Conservation (phyloP, 2,113 vertebrate species). For the Toxotes jaculatrix region DNA sequence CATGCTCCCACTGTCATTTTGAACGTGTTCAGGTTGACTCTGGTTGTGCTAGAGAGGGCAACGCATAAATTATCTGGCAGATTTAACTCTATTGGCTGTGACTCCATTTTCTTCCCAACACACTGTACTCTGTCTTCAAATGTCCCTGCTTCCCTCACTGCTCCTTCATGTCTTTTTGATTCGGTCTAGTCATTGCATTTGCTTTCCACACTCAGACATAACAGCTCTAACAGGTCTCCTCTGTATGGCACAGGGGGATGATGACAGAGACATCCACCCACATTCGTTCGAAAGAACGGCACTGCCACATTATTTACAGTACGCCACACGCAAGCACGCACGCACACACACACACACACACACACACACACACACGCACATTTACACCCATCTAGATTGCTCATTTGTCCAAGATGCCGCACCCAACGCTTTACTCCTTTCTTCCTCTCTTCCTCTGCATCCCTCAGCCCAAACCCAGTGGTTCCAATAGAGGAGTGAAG, state of each 20-base stretch:
- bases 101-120: slow-evolving; percentile 12
- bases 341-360: slow-evolving; percentile 34
- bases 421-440: slow-evolving; percentile 31
- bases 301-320: slow-evolving; percentile 62
- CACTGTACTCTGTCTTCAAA: background rate
- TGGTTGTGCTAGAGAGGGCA: background rate
- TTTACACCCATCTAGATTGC: slow-evolving; percentile 37
- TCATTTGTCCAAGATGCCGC: slow-evolving; percentile 52
- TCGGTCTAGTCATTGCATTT: slow-evolving; percentile 26
- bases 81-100: slow-evolving; percentile 3
- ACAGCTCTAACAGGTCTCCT: slow-evolving; percentile 50
- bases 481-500: slow-evolving; percentile 72
- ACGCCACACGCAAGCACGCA: slow-evolving; percentile 40
- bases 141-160: slow-evolving; percentile 9
- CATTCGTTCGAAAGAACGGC: slow-evolving; percentile 55
- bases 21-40: background rate
- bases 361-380: slow-evolving; percentile 32
- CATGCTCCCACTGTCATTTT: background rate
- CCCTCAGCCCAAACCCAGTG: slow-evolving; percentile 31
- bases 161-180: slow-evolving; percentile 21
- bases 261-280: slow-evolving; percentile 73
- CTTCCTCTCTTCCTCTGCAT: slow-evolving; percentile 32
- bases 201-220: slow-evolving; percentile 60
- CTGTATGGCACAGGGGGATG: slow-evolving; percentile 38
- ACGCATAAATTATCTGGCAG: background rate